Conservation (phyloP, 2,888 invertebrate genomes). For the Drosophila longiperda region DNA sequence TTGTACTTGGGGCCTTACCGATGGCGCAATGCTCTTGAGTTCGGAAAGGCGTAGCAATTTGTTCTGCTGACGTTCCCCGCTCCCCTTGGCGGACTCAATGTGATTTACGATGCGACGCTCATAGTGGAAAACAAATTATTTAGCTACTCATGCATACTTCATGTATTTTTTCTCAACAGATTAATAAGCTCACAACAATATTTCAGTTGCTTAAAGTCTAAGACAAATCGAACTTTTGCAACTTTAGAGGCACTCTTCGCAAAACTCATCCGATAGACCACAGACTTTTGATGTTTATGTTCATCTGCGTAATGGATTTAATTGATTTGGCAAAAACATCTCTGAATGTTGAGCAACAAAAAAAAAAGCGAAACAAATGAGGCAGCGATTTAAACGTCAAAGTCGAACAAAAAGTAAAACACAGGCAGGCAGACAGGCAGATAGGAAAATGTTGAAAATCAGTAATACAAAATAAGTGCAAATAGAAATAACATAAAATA, state of each 20-base stretch:
- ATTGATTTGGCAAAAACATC: background rate
- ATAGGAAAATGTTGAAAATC: background rate
- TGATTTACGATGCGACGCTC: too few relatives aligned
- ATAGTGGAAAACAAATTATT: background rate
- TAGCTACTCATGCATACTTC: background rate
- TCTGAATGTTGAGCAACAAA: conserved; percentile 3
- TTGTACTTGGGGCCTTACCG: too few relatives aligned
- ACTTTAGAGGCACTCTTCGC: conserved; percentile 8
- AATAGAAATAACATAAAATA: conserved; percentile 23
- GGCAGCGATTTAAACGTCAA: conserved; percentile 38
- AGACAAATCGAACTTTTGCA: background rate
- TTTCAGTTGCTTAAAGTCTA: background rate
- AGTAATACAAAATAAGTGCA: background rate
- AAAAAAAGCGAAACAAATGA: conserved; percentile 8
- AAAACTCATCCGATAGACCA: background rate
- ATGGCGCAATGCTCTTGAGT: too few relatives aligned
- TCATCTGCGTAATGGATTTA: conserved; percentile 1
- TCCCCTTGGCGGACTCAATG: too few relatives aligned
- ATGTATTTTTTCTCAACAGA: background rate
- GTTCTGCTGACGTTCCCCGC: too few relatives aligned
- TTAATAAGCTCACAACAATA: background rate
- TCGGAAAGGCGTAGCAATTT: too few relatives aligned
- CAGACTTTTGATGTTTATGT: background rate
- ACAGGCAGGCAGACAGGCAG: conserved; percentile 1
- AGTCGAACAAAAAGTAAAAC: conserved; percentile 4